Evolutionary conservation across 2,888 invertebrate genomes (phyloP).

Genomic region (Rotaria socialis): DNA sequence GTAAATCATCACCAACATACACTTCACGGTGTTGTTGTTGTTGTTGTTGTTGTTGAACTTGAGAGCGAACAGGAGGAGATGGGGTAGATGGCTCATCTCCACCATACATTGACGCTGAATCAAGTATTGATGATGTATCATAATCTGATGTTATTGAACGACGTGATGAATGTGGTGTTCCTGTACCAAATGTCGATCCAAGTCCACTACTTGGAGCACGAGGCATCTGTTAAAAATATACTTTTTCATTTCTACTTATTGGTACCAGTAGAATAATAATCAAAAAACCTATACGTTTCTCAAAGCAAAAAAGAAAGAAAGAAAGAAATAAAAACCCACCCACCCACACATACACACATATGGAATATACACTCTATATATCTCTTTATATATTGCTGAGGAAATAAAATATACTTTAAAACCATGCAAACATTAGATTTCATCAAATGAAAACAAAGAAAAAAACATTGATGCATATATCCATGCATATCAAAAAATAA

Average conservation of each 20-base stretch:
- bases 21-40: not conserved
- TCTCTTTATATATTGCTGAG: not conserved
- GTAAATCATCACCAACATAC: not conserved
- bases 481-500: not conserved
- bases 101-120: not conserved
- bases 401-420: not conserved
- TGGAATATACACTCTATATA: not conserved
- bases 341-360: conserved; percentile 17
- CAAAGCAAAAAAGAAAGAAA: not conserved
- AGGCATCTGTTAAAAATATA: conserved; percentile 24
- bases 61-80: not conserved
- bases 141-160: conserved; percentile 28
- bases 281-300: not conserved
- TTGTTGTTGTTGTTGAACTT: not conserved
- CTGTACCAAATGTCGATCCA: not conserved
- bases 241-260: not conserved
- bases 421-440: not conserved
- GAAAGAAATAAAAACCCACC: not conserved
- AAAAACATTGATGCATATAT: not conserved
- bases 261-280: not conserved
- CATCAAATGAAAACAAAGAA: not conserved
- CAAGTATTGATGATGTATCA: conserved; percentile 34
- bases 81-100: not conserved
- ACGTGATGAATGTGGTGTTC: conserved; percentile 8
- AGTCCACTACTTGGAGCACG: conserved; percentile 30